Percentiles rank a stretch among this genome's conserved stretches.
Evolutionary conservation across 1,140 invertebrate genomes (phyloP).

Genomic region (Propsilocerus akamusi): DNA sequence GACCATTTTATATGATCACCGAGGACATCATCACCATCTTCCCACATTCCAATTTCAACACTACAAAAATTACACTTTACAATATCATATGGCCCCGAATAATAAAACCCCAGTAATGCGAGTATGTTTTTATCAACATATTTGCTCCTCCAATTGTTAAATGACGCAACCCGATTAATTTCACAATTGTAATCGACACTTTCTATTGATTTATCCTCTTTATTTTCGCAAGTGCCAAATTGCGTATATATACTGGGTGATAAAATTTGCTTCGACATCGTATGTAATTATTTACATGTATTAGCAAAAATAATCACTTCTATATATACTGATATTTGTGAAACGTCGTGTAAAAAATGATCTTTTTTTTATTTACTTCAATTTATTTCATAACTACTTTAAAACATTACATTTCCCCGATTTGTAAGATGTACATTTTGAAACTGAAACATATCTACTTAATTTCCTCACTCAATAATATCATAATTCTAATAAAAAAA

Average conservation of each 20-base stretch:
- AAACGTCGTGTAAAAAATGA: too few species aligned
- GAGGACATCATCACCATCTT: constrained; percentile 56
- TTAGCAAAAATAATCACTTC: too few species aligned
- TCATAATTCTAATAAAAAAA: too few species aligned
- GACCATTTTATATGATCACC: constrained; percentile 64
- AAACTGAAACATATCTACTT: too few species aligned
- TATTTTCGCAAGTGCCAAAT: not conserved
- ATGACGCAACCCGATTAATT: constrained; percentile 35
- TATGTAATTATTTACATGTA: too few species aligned
- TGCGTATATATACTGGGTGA: not conserved
- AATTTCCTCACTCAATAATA: too few species aligned
- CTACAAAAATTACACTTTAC: constrained; percentile 76
- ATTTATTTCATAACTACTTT: too few species aligned
- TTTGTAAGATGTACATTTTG: too few species aligned
- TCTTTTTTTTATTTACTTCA: too few species aligned
- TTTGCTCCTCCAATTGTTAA: constrained; percentile 31
- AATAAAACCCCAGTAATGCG: constrained; percentile 70
- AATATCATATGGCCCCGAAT: constrained; percentile 39
- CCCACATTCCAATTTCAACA: constrained; percentile 66
- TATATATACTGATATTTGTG: too few species aligned
- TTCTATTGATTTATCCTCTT: not conserved
- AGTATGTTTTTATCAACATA: constrained; percentile 35
- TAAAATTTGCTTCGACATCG: not conserved
- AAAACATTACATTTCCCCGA: too few species aligned
- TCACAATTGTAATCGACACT: constrained; percentile 14